These are phyloP conservation scores for Montipora efflorescens DNA, from an alignment of 64 coral and sea anemone species.

Conservation along the genomic window DNA sequence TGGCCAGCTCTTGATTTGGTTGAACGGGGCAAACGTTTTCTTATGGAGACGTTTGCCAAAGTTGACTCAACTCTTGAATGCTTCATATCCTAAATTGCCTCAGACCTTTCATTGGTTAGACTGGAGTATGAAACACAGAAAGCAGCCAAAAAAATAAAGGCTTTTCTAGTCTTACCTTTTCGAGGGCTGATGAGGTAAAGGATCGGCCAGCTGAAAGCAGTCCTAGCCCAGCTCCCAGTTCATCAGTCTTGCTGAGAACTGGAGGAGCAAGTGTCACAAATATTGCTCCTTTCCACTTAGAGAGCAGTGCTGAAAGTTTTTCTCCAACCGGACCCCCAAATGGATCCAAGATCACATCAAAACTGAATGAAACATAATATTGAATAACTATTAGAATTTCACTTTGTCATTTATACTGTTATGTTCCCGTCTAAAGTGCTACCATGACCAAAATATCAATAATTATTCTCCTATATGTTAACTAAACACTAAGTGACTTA, in stretches of 20 bases:
- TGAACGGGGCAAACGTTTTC: too few relatives aligned
- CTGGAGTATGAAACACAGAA: too few relatives aligned
- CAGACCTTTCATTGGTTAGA: too few relatives aligned
- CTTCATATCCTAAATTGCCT: too few relatives aligned
- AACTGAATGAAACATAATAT: slow-evolving; percentile 34
- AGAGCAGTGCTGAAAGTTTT: slow-evolving; percentile 52
- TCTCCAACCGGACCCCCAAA: slow-evolving; percentile 79
- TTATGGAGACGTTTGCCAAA: too few relatives aligned
- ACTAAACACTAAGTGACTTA: too few relatives aligned
- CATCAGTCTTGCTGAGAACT: slow-evolving; percentile 70
- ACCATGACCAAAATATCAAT: too few relatives aligned
- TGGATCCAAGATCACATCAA: slow-evolving; percentile 92
- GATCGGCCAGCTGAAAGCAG: slow-evolving; percentile 78
- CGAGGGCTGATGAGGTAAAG: slow-evolving; percentile 48
- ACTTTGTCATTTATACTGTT: not conserved
- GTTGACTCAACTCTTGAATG: too few relatives aligned
- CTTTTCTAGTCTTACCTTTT: slow-evolving; percentile 56
- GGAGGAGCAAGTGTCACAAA: slow-evolving; percentile 79
- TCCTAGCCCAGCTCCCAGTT: slow-evolving; percentile 68
- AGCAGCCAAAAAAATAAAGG: too few relatives aligned
- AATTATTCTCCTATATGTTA: too few relatives aligned
- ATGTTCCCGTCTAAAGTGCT: too few relatives aligned
- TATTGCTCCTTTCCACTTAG: slow-evolving; percentile 70
- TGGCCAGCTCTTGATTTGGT: too few relatives aligned
- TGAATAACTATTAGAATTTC: not conserved